Percentiles rank a stretch among this genome's conserved stretches.
Evolutionary conservation across 92 coral and sea anemone species (phyloP).

Genomic region (Parazoanthus swiftii): DNA sequence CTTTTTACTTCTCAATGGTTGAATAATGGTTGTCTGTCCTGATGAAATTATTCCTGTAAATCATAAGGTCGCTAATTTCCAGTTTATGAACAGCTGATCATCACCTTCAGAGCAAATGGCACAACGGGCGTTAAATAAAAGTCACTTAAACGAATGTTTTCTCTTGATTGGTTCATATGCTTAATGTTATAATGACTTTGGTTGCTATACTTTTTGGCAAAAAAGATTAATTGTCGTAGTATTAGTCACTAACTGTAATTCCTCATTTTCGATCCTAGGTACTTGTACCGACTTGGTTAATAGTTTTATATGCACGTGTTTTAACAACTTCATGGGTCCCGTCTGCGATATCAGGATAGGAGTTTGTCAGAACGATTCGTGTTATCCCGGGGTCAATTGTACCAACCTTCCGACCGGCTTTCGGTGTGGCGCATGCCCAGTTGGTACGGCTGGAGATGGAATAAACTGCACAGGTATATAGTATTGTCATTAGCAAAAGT

Average conservation of each 20-base stretch:
- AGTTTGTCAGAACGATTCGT: constrained; percentile 15
- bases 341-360: constrained; percentile 9
- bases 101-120: no score
- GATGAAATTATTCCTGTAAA: no score
- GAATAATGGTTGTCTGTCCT: no score
- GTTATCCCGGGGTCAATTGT: constrained; percentile 26
- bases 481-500: neutral
- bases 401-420: constrained; percentile 11
- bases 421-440: constrained; percentile 22
- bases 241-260: neutral
- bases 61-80: no score
- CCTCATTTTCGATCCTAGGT: neutral
- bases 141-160: neutral
- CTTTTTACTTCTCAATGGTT: no score
- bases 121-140: no score
- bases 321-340: neutral
- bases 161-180: neutral
- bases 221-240: no score
- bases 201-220: neutral
- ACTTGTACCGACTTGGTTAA: neutral
- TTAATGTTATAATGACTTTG: no score
- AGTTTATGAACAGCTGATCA: no score
- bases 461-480: constrained; percentile 19
- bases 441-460: constrained; percentile 16
- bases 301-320: neutral